Evolutionary conservation across 2,888 invertebrate genomes (phyloP), one percentile per base, ranked within the genome.

Genomic region (Himalopsyche tibetana): DNA sequence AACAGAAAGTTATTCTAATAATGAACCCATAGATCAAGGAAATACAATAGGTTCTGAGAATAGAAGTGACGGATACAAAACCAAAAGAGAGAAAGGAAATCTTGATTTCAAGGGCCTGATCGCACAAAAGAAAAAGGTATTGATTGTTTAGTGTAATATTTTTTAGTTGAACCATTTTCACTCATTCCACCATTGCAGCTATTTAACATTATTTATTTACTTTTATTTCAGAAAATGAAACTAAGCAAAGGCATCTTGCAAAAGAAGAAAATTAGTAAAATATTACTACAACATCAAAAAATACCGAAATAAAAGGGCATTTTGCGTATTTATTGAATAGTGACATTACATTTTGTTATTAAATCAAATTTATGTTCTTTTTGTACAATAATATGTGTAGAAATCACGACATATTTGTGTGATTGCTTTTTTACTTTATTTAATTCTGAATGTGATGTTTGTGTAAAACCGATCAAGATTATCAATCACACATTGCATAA

Each of bases 181-280:
- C 11, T 45, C 45, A 9, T 45, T 45, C 45, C 45, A 9, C 45
- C 45, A 11, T 45, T 11, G 8, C 45, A 11, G 9, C 45, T 45
- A 9, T 51, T 51, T 51, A 15, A 15, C 51, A 51, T 51, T 15
- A 15, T 15, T 15, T 15, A 51, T 51, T 51, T 15, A 15, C 4
- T 51, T 15, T 51, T 51, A 51, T 85, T 91, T 91, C 92, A 94
- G 92, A 94, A 94, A 90, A 91, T 90, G 80, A 94, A 93, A 88
- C 90, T 92, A 83, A 90, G 91, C 90, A 94, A 93, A 88, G 93
- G 92, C 4, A 90, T 91, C 9, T 92, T 93, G 88, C 93, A 94
- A 89, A 94, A 94, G 90, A 94, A 93, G 89, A 92, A 91, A n/a
- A 87, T 93, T 40, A 94, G 94, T 88, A 93, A 94, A 89, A 94